Conservation (phyloP, 2,888 invertebrate species). For the Zaprionus lineosus region DNA sequence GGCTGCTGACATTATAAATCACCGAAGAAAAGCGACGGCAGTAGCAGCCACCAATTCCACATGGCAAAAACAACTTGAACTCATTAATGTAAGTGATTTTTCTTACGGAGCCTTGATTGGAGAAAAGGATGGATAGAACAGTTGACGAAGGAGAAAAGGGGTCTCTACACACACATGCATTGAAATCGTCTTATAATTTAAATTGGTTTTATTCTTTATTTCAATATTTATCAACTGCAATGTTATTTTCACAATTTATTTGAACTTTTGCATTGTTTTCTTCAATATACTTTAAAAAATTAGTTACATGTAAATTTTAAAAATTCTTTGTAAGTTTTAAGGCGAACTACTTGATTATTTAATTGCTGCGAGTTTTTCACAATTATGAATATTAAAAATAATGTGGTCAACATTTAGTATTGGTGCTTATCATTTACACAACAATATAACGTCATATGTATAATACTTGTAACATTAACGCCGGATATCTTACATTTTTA, state of each 20-base stretch:
- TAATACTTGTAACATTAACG: too few species aligned
- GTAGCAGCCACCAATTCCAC: conserved; percentile 47
- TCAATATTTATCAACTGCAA: too few species aligned
- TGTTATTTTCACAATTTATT: conserved; percentile 72
- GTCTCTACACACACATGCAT: conserved; percentile 1
- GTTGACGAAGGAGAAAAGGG: not conserved
- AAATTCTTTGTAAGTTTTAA: too few species aligned
- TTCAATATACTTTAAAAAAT: conserved; percentile 31
- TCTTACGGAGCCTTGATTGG: conserved; percentile 63
- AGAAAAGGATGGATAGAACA: not conserved
- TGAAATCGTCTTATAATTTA: conserved; percentile 78
- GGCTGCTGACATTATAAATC: conserved; percentile 78
- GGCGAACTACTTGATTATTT: too few species aligned
- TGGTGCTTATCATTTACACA: too few species aligned
- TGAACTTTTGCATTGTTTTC: conserved; percentile 76
- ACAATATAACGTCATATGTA: too few species aligned
- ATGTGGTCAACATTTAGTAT: too few species aligned
- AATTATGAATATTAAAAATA: too few species aligned
- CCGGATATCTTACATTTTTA: too few species aligned
- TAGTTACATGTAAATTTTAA: too few species aligned
- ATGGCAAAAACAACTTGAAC: conserved; percentile 74
- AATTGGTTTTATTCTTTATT: conserved; percentile 78
- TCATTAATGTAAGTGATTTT: conserved; percentile 78
- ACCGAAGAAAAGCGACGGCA: conserved; percentile 44
- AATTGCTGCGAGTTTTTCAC: too few species aligned